These are phyloP conservation scores for Gryon sp. DNA, from an alignment of 1,140 invertebrate genomes.

Conservation along the genomic window DNA sequence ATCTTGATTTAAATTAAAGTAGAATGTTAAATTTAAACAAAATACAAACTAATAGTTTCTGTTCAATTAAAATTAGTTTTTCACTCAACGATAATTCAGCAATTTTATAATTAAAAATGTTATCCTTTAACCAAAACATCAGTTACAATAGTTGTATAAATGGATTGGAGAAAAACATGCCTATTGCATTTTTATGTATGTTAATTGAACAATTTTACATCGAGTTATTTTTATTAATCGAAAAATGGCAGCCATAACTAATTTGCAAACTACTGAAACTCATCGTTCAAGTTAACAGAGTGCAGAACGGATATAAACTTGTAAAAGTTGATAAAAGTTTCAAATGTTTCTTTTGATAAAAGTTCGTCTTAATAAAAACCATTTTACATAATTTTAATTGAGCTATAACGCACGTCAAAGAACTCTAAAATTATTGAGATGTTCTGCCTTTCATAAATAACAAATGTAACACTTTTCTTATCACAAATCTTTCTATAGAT, in stretches of 20 bases:
- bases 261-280: conserved; percentile 6
- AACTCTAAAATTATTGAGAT: conserved; percentile 5
- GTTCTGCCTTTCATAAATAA: conserved; percentile 1
- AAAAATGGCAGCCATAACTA: conserved; percentile 15
- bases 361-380: conserved; percentile 13
- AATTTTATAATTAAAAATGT: too few relatives aligned
- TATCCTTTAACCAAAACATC: too few relatives aligned
- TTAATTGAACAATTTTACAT: too few relatives aligned
- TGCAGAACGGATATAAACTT: neutral
- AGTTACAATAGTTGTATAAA: too few relatives aligned
- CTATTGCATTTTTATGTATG: too few relatives aligned
- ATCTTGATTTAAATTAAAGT: too few relatives aligned
- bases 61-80: too few relatives aligned
- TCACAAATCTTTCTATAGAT: neutral
- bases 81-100: too few relatives aligned
- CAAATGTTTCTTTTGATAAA: conserved; percentile 30
- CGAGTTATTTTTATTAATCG: too few relatives aligned
- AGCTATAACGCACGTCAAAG: conserved; percentile 18
- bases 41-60: too few relatives aligned
- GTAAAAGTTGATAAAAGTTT: conserved; percentile 27
- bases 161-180: too few relatives aligned
- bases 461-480: neutral
- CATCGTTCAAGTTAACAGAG: conserved; percentile 11
- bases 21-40: too few relatives aligned
- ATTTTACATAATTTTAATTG: conserved; percentile 23